These are phyloP conservation scores for Pitangus sulphuratus DNA, from an alignment of 2,797 vertebrate genomes.

Conservation along the genomic window DNA sequence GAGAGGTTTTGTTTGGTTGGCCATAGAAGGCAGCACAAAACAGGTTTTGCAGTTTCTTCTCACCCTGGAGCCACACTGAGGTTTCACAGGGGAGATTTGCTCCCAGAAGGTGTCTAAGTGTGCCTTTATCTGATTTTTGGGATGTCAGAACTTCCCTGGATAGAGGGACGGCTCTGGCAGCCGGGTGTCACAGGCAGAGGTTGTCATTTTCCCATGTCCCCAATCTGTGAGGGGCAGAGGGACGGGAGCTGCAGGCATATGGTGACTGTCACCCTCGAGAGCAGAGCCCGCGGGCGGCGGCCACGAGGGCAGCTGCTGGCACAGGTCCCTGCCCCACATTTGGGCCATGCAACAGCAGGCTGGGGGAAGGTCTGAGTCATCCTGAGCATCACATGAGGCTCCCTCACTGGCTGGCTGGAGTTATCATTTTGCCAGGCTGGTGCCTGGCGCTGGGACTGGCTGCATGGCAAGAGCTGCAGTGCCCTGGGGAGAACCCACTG, in stretches of 20 bases:
- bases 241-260: rapidly evolving
- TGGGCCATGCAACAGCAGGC: not conserved
- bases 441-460: not conserved
- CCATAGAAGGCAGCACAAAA: not conserved
- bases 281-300: not conserved
- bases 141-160: not conserved
- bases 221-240: not conserved
- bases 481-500: not conserved
- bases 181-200: rapidly evolving
- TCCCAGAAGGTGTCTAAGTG: not conserved
- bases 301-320: not conserved
- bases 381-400: not conserved
- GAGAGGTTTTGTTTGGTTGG: not conserved
- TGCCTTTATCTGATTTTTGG: not conserved
- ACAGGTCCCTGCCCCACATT: not conserved
- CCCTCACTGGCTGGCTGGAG: not conserved
- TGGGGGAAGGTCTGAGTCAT: conserved; percentile 43
- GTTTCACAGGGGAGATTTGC: not conserved
- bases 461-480: not conserved
- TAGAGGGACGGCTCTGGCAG: not conserved
- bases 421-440: not conserved
- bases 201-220: not conserved
- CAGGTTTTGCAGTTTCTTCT: not conserved
- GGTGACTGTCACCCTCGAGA: not conserved
- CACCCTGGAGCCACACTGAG: not conserved